Conservation (phyloP, 2,113 vertebrate species). For the Spea multiplicata region DNA sequence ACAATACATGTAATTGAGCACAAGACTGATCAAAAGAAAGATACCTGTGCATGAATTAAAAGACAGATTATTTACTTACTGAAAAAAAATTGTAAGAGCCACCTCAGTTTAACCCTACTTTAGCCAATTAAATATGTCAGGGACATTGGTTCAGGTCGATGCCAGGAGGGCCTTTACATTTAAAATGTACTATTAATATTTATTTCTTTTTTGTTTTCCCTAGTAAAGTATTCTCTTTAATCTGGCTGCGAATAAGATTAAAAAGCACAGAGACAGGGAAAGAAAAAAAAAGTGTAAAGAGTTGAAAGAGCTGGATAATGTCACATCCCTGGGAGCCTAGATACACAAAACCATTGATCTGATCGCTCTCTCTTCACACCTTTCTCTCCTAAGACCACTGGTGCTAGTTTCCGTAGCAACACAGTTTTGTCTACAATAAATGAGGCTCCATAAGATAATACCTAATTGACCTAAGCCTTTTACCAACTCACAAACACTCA, state of each 20-base stretch:
- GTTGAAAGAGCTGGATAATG: conserved; percentile 41
- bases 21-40: too few species aligned
- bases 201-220: conserved; percentile 7
- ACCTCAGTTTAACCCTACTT: not conserved
- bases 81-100: not conserved
- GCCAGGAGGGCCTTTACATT: not conserved
- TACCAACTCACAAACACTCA: conserved; percentile 23
- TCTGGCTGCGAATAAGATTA: conserved; percentile 33
- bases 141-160: not conserved
- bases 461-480: conserved; percentile 10
- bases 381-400: conserved; percentile 14
- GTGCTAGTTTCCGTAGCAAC: conserved; percentile 13
- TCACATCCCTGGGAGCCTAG: conserved; percentile 39
- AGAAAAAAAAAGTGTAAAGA: conserved; percentile 36
- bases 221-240: conserved; percentile 43
- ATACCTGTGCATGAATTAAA: too few species aligned
- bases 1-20: too few species aligned
- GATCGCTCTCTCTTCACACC: conserved; percentile 31
- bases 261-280: conserved; percentile 24
- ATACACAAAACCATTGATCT: conserved; percentile 34
- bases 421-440: conserved; percentile 13
- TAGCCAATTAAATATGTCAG: conserved; percentile 24
- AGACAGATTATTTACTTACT: too few species aligned
- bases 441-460: conserved; percentile 13
- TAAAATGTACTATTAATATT: conserved; percentile 25